Evolutionary conservation across 2,888 invertebrate genomes (phyloP).

Genomic region (Catocala nupta): DNA sequence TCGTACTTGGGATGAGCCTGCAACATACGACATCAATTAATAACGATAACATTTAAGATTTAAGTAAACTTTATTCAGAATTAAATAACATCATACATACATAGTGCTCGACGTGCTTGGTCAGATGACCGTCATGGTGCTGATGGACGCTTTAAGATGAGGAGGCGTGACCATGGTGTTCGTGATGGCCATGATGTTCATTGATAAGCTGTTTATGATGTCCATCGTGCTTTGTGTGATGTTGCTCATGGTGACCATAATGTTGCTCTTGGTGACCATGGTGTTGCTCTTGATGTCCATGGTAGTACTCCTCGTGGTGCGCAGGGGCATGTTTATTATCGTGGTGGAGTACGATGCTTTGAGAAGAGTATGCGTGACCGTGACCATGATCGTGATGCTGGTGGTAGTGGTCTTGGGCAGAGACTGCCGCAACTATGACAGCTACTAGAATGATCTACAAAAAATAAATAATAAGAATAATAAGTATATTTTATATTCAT

Average conservation of each 20-base stretch:
- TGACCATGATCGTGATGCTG: conserved; percentile 2
- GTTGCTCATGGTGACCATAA: background rate
- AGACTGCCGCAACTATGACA: no score
- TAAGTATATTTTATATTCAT: no score
- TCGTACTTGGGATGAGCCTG: conserved; percentile 47
- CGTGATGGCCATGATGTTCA: conserved; percentile 29
- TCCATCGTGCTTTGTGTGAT: conserved; percentile 18
- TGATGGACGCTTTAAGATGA: background rate
- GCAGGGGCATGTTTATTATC: conserved; percentile 41
- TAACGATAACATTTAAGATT: background rate
- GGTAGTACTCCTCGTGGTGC: background rate
- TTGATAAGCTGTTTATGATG: conserved; percentile 36
- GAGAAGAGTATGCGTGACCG: conserved; percentile 59
- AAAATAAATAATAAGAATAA: no score
- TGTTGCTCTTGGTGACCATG: background rate
- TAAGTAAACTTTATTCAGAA: background rate
- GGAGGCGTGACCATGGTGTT: conserved; percentile 25
- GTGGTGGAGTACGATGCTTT: conserved; percentile 56
- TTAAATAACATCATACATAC: background rate
- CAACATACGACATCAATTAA: background rate
- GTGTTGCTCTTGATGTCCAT: conserved; percentile 2
- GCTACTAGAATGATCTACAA: no score
- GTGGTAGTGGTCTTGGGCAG: background rate
- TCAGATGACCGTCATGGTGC: conserved; percentile 2
- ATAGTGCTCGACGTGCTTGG: conserved; percentile 6